phyloP scores from a whole-genome alignment of 2,113 vertebrate species.

The Drymodes brunneopygia region DNA sequence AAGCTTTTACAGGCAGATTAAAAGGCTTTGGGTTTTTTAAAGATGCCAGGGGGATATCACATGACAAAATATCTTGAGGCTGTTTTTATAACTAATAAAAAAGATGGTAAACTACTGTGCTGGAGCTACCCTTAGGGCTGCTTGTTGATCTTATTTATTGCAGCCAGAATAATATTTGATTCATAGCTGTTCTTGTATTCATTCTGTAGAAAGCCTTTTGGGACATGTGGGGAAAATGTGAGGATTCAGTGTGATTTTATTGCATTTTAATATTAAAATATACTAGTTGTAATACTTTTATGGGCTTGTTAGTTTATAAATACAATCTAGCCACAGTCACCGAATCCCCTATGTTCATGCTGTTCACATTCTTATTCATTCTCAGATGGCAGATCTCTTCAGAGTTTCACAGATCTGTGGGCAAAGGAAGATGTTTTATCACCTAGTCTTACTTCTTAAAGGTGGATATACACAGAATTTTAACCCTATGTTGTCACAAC shows the following conservation, averaged over 20 bases:
- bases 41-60: slow-evolving; percentile 25
- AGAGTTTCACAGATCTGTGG: not conserved
- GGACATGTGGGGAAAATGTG: not conserved
- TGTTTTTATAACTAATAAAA: slow-evolving; percentile 56
- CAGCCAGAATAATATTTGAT: slow-evolving; percentile 41
- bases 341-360: not conserved
- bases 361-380: not conserved
- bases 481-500: not conserved
- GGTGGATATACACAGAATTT: not conserved
- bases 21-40: not conserved
- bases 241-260: slow-evolving; percentile 31
- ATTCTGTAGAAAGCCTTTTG: not conserved
- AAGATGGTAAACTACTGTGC: slow-evolving; percentile 33
- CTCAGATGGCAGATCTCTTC: not conserved
- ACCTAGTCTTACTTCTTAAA: not conserved
- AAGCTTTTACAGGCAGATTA: slow-evolving; percentile 45
- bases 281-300: slow-evolving; percentile 30
- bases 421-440: not conserved
- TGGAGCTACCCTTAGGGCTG: slow-evolving; percentile 13
- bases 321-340: not conserved
- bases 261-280: slow-evolving; percentile 57
- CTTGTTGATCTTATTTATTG: slow-evolving; percentile 41
- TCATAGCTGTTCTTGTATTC: slow-evolving; percentile 28
- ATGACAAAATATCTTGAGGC: slow-evolving; percentile 54
- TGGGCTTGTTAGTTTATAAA: slow-evolving; percentile 39